Percentiles rank a stretch among this genome's conserved stretches.
phyloP scores from a whole-genome alignment of 2,113 vertebrate species.

The Hippopotamus amphibius region DNA sequence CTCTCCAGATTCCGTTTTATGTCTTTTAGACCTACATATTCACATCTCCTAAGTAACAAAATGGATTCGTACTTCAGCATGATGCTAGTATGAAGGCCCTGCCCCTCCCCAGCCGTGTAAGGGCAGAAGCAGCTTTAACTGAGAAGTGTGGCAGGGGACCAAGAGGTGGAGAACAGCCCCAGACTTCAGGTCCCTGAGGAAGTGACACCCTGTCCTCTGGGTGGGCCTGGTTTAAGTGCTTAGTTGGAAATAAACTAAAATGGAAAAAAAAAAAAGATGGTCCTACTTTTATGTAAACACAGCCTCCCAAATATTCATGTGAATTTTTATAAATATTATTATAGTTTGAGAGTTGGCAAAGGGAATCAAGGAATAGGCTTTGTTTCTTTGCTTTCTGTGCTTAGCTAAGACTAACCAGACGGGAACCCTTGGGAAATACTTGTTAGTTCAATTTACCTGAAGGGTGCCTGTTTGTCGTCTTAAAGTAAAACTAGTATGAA shows the following conservation, averaged over 20 bases:
- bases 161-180: neutral
- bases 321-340: neutral
- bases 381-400: neutral
- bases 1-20: no score
- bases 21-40: neutral
- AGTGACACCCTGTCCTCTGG: neutral
- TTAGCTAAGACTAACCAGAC: neutral
- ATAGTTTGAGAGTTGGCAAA: neutral
- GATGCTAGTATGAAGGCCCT: neutral
- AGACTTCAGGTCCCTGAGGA: neutral
- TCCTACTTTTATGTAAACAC: neutral
- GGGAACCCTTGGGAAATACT: neutral
- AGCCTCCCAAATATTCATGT: neutral
- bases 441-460: neutral
- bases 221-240: neutral
- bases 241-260: slow-evolving; percentile 51
- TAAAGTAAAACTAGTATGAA: neutral
- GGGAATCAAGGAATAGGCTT: neutral
- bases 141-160: neutral
- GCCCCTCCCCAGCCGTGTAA: no score
- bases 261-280: neutral
- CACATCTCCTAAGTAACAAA: neutral
- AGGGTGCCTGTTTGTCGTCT: neutral
- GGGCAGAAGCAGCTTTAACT: neutral
- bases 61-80: neutral